Conservation (phyloP, 2,888 invertebrate species). For the Cosmopolites sordidus region DNA sequence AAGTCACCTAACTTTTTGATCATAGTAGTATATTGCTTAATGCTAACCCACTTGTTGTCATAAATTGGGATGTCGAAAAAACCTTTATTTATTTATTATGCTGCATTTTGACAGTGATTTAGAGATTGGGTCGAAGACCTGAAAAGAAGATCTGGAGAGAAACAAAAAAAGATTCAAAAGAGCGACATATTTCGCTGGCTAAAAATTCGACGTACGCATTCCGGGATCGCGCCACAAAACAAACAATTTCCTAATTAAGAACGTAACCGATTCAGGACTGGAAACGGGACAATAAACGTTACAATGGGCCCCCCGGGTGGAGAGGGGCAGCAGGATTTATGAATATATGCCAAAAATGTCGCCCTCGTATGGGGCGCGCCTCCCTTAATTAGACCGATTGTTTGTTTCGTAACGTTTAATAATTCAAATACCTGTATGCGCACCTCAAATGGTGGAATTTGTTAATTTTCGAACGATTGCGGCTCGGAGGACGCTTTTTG, state of each 20-base stretch:
- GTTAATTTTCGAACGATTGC: slow-evolving; percentile 11
- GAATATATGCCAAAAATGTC: slow-evolving; percentile 41
- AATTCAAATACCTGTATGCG: slow-evolving; percentile 38
- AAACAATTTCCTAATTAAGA: slow-evolving; percentile 7
- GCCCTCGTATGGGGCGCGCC: slow-evolving; percentile 35
- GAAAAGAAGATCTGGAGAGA: neutral
- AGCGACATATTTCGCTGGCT: neutral
- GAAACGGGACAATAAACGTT: neutral
- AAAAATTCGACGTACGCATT: slow-evolving; percentile 1
- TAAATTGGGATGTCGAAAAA: too few relatives aligned
- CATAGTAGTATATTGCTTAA: too few relatives aligned
- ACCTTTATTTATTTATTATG: too few relatives aligned
- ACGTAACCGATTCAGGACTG: too few relatives aligned
- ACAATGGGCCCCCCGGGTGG: too few relatives aligned
- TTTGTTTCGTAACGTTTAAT: slow-evolving; percentile 41
- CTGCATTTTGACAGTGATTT: too few relatives aligned
- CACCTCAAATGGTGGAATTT: slow-evolving; percentile 25
- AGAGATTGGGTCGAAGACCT: neutral
- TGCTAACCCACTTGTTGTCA: too few relatives aligned
- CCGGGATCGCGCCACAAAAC: slow-evolving; percentile 1
- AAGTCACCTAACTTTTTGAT: too few relatives aligned
- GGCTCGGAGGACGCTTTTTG: neutral
- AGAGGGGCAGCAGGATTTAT: slow-evolving; percentile 29
- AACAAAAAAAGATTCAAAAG: neutral
- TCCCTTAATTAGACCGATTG: slow-evolving; percentile 40